phyloP scores from a whole-genome alignment of 1,140 invertebrate genomes.

The Xylocopa sonorina region DNA sequence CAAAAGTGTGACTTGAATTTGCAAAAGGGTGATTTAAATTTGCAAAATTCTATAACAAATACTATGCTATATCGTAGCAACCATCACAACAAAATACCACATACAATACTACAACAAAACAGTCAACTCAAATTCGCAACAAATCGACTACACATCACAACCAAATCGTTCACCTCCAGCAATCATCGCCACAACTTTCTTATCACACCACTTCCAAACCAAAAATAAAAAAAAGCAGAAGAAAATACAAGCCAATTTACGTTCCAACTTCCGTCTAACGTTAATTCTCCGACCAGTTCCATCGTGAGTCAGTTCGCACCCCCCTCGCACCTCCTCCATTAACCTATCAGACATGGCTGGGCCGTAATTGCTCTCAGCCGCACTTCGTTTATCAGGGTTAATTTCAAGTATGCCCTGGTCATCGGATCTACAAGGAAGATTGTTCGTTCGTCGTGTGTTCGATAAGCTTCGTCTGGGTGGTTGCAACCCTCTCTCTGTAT shows the following conservation, averaged over 20 bases:
- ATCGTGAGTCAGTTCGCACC: background rate
- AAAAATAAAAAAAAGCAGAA: too few relatives aligned
- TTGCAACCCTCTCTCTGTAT: conserved; percentile 6
- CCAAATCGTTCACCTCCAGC: too few relatives aligned
- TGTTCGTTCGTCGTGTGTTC: conserved; percentile 55
- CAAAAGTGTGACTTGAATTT: too few relatives aligned
- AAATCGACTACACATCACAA: too few relatives aligned
- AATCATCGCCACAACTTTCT: background rate
- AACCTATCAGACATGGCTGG: conserved; percentile 2
- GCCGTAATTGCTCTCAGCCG: conserved; percentile 26
- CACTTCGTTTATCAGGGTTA: conserved; percentile 34
- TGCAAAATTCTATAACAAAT: too few relatives aligned
- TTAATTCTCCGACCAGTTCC: background rate
- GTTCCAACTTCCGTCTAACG: background rate
- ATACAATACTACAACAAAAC: too few relatives aligned
- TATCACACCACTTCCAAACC: background rate
- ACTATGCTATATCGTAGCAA: too few relatives aligned
- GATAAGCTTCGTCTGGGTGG: conserved; percentile 54
- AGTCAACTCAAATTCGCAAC: too few relatives aligned
- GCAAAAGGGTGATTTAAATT: too few relatives aligned
- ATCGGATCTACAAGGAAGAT: conserved; percentile 36
- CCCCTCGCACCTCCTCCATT: background rate
- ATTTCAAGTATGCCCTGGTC: conserved; percentile 29
- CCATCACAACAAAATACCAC: too few relatives aligned
- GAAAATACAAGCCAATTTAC: background rate